Percentiles rank a stretch among this genome's conserved stretches.
Evolutionary conservation across 2,888 invertebrate species (phyloP).

Genomic region (Plutella xylostella): DNA sequence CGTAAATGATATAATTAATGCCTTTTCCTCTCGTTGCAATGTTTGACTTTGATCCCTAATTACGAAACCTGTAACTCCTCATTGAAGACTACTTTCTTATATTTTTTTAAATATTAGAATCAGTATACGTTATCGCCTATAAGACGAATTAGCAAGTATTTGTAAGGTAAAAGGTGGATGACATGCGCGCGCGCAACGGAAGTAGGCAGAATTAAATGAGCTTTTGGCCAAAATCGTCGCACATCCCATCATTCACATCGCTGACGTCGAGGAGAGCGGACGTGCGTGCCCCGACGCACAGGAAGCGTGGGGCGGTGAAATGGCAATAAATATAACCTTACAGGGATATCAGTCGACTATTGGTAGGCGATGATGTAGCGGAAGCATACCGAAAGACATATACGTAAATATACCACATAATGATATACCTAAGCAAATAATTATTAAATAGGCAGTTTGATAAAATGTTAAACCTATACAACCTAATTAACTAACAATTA

Average conservation of each 20-base stretch:
- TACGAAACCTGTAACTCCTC: no score
- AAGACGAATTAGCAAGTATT: background rate
- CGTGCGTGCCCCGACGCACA: conserved; percentile 34
- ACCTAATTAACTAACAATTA: no score
- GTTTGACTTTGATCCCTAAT: no score
- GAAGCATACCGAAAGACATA: no score
- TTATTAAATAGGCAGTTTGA: no score
- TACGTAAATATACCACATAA: no score
- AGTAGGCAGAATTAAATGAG: conserved; percentile 50
- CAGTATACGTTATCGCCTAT: background rate
- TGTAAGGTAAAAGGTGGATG: background rate
- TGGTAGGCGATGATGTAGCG: background rate
- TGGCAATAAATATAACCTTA: background rate
- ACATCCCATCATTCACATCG: conserved; percentile 24
- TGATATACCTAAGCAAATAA: no score
- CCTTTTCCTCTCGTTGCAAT: no score
- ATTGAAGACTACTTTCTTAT: no score
- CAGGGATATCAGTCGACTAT: background rate
- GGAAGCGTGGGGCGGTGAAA: conserved; percentile 11
- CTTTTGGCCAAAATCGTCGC: conserved; percentile 32
- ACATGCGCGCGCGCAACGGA: conserved; percentile 32
- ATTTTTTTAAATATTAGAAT: background rate
- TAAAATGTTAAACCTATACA: no score
- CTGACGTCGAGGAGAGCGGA: conserved; percentile 31
- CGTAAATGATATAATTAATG: no score